Conservation (phyloP, 2,797 vertebrate genomes). For the Microtus agrestis region DNA sequence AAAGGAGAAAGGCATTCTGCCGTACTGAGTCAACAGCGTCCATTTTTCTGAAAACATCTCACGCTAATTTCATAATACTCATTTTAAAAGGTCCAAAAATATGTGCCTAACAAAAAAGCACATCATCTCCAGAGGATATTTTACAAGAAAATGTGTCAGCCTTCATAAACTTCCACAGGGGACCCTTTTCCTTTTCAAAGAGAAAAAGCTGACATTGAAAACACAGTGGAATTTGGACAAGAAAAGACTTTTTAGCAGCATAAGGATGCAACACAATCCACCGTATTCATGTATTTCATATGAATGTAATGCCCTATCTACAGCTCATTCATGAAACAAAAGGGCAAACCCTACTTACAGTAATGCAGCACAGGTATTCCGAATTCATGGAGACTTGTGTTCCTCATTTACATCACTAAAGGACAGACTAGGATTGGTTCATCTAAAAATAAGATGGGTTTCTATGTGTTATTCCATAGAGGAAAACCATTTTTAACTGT, state of each 20-base stretch:
- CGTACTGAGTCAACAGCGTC: constrained; percentile 54
- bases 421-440: constrained; percentile 2
- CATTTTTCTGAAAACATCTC: constrained; percentile 67
- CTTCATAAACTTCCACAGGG: constrained; percentile 79
- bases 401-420: constrained; percentile 39
- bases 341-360: background rate
- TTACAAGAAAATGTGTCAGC: constrained; percentile 81
- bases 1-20: constrained; percentile 53
- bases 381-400: background rate
- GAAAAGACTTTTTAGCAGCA: constrained; percentile 71
- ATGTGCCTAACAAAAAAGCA: constrained; percentile 76
- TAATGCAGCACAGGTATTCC: background rate
- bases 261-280: constrained; percentile 56
- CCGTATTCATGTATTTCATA: constrained; percentile 56
- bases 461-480: constrained; percentile 2
- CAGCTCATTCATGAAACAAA: constrained; percentile 48
- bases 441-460: constrained; percentile 29
- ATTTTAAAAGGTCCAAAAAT: constrained; percentile 70
- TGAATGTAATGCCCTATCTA: constrained; percentile 36
- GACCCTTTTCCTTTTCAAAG: constrained; percentile 71
- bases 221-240: constrained; percentile 75
- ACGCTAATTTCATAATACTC: constrained; percentile 71
- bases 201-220: constrained; percentile 72
- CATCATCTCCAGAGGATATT: constrained; percentile 74
- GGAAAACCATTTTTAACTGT: background rate